These are phyloP conservation scores for Antheraea pernyi DNA, from an alignment of 1,140 invertebrate species.

Conservation along the genomic window DNA sequence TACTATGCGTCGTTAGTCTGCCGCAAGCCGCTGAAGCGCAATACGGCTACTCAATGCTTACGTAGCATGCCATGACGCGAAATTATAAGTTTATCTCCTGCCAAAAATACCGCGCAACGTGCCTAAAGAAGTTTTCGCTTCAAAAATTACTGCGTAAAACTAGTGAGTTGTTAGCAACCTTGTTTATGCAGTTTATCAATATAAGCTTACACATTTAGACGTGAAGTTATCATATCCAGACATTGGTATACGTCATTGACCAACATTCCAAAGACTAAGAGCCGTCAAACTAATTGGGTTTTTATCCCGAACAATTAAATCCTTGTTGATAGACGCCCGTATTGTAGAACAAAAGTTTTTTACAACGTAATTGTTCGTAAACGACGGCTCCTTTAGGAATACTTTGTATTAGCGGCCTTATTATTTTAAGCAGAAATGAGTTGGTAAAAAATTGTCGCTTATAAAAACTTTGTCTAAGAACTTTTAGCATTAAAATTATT, in stretches of 20 bases:
- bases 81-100: no score
- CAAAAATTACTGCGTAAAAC: no score
- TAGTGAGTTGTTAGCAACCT: no score
- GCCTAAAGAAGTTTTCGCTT: no score
- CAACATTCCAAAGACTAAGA: conserved; percentile 27
- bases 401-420: neutral
- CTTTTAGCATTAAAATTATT: no score
- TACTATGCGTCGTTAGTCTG: no score
- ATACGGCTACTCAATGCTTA: no score
- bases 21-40: no score
- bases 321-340: conserved; percentile 24
- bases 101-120: no score
- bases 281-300: conserved; percentile 35
- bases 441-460: neutral
- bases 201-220: neutral
- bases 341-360: conserved; percentile 26
- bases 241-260: conserved; percentile 7
- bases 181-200: no score
- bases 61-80: no score
- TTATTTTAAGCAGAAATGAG: neutral
- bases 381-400: neutral
- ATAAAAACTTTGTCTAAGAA: neutral
- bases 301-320: conserved; percentile 45
- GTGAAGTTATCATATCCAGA: neutral
- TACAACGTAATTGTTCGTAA: neutral